phyloP scores from a whole-genome alignment of 64 coral and sea anemone genomes.

The Dendrophyllia cribrosa region DNA sequence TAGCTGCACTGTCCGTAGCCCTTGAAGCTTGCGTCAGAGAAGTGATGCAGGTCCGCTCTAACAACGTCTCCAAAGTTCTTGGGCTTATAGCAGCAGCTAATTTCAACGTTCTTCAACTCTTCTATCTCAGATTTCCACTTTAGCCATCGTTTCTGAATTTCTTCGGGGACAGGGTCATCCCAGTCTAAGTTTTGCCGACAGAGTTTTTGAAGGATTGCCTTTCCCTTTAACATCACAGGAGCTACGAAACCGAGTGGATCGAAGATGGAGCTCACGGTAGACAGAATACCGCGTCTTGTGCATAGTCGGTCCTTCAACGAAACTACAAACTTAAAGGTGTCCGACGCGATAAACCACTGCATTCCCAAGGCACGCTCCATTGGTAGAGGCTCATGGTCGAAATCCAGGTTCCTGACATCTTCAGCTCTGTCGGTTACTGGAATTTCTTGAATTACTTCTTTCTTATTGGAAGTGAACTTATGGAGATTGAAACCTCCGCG shows the following conservation, averaged over 20 bases:
- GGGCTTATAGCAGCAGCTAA: slow-evolving; percentile 39
- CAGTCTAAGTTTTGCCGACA: slow-evolving; percentile 12
- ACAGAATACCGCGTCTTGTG: slow-evolving; percentile 4
- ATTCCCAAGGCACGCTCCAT: neutral
- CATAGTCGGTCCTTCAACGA: neutral
- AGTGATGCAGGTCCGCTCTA: slow-evolving; percentile 23
- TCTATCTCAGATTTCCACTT: neutral
- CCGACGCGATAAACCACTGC: slow-evolving; percentile 7
- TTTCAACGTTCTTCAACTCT: neutral
- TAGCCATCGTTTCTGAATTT: neutral
- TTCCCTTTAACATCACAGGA: slow-evolving; percentile 35
- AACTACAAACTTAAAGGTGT: slow-evolving; percentile 12
- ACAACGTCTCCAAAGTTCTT: slow-evolving; percentile 12
- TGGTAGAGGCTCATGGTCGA: neutral
- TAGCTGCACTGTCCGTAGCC: slow-evolving; percentile 69
- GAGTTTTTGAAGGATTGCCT: slow-evolving; percentile 55
- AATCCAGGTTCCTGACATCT: slow-evolving; percentile 5
- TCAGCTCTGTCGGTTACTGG: slow-evolving; percentile 32
- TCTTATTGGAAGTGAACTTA: too few species aligned
- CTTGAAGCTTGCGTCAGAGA: slow-evolving; percentile 50
- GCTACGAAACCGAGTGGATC: slow-evolving; percentile 20
- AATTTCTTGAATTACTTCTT: slow-evolving; percentile 26
- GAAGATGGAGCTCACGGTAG: neutral
- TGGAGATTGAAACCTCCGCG: slow-evolving; percentile 40
- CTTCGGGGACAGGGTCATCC: slow-evolving; percentile 25